Base-by-base conservation (phyloP, 2,797 vertebrate genomes). In the Coreius guichenoti region DNA sequence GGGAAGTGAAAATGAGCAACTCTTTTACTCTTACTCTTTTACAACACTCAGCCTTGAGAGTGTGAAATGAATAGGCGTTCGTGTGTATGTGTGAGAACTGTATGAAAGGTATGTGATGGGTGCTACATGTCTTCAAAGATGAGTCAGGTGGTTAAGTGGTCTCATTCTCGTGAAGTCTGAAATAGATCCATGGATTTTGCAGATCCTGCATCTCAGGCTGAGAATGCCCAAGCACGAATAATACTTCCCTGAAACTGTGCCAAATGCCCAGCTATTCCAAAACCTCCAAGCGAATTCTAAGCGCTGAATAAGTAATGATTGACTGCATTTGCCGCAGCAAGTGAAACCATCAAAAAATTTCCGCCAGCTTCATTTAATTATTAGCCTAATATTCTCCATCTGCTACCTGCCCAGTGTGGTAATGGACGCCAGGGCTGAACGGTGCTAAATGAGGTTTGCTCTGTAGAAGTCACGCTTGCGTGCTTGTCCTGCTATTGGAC, bases 301-400 rank as follows among this genome's bases (percentile, higher is more conserved):
- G 72, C 58, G 31, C 39, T 54, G 78, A 90, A 85, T 81, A 84
- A 83, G 82, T 58, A 87, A 81, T 65, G 83, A 88, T 69, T 81
- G 76, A 85, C 87, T 70, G 8, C 61, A 82, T 85, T 80, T 45
- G 74, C 85, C 43, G 49, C 69, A 79, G 80, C 88, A 82, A 87
- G 85, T 83, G 82, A 88, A 88, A 88, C 86, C 87, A 87, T 88
- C 70, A 80, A 81, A 87, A 86, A 88, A 86, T 83, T 69, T 86
- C 88, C 76, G 65, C 33, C 76, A 86, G 73, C 76, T 81, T 89
- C 86, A 87, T 89, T 89, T 87, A 78, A 78, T 79, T 81, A 88
- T 89, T 89, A 89, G 84, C 86, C 82, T 86, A 88, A 90, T 88
- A 85, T 87, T 86, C 81, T 81, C 87, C 90, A 83, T 89, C 82